Percentiles rank a stretch among this genome's conserved stretches.
phyloP scores from a whole-genome alignment of 2,113 vertebrate genomes.

The Neogobius melanostomus region DNA sequence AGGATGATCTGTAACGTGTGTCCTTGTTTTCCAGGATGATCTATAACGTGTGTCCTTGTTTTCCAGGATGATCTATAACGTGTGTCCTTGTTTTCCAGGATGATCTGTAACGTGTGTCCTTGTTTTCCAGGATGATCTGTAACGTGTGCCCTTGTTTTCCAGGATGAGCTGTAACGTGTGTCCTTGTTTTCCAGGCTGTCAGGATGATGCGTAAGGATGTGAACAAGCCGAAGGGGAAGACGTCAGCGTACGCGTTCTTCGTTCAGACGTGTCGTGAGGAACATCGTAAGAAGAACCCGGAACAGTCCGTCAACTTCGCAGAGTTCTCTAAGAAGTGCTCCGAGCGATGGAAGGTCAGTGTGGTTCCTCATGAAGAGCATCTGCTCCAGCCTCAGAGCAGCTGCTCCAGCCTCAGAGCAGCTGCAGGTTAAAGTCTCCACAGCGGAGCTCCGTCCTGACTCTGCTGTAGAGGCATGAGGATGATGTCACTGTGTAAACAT shows the following conservation, averaged over 20 bases:
- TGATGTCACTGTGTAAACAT: no score
- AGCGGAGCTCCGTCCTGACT: no score
- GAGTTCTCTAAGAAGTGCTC: conserved; percentile 97
- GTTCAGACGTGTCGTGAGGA: conserved; percentile 93
- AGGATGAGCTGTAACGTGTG: no score
- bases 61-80: no score
- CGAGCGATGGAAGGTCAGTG: conserved; percentile 88
- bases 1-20: no score
- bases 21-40: background rate
- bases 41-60: background rate
- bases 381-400: no score
- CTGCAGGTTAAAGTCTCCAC: no score
- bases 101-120: no score
- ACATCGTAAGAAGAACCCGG: conserved; percentile 91
- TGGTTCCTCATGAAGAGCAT: no score
- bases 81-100: no score
- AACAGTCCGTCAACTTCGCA: conserved; percentile 88
- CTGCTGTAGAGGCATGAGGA: no score
- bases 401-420: no score
- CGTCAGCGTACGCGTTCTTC: conserved; percentile 95
- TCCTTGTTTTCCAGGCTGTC: conserved; percentile 15
- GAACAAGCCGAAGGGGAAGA: conserved; percentile 93
- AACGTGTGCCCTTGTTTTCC: background rate
- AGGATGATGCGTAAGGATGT: conserved; percentile 90
- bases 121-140: background rate